Evolutionary conservation across 2,113 vertebrate species (phyloP).

Genomic region (Callorhinus ursinus): DNA sequence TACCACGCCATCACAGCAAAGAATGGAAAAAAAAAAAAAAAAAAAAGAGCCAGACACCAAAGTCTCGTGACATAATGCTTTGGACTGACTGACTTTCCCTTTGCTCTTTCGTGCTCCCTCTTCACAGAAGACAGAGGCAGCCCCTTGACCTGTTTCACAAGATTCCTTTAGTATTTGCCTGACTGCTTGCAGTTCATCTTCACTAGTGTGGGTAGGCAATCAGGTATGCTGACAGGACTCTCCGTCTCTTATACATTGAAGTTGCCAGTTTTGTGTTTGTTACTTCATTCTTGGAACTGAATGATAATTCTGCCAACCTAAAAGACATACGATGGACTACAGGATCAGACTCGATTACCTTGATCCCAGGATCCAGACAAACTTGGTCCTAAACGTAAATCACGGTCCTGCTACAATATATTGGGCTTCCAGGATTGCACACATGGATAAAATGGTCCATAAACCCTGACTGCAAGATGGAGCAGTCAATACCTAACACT

Average conservation of each 20-base stretch:
- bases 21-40: background rate
- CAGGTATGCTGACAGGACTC: background rate
- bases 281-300: conserved; percentile 18
- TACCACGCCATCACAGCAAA: background rate
- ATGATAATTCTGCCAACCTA: background rate
- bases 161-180: background rate
- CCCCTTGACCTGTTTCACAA: background rate
- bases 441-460: background rate
- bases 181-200: background rate
- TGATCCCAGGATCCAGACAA: background rate
- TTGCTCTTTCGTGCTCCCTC: background rate
- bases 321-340: background rate
- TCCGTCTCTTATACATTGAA: background rate
- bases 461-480: background rate
- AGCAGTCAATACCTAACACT: background rate
- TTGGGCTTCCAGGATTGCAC: background rate
- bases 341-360: background rate
- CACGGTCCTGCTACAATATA: background rate
- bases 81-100: background rate
- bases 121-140: background rate
- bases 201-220: background rate
- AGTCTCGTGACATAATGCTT: background rate
- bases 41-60: background rate
- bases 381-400: background rate
- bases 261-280: background rate